Percentiles rank a stretch among this genome's conserved stretches.
phyloP scores from a whole-genome alignment of 2,888 invertebrate genomes.

The Incurvaria masculella region DNA sequence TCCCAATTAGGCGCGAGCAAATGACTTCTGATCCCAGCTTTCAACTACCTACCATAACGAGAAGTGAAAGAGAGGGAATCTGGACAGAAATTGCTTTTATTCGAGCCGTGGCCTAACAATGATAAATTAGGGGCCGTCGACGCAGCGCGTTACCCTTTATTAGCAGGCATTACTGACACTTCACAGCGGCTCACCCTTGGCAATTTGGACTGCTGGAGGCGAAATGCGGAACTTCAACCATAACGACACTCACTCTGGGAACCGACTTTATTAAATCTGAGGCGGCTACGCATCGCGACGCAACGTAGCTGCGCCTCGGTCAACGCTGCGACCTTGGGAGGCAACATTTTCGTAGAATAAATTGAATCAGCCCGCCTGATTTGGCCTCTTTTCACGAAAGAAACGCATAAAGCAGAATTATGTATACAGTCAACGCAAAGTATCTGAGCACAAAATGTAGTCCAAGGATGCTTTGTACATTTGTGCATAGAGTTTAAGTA shows the following conservation, averaged over 20 bases:
- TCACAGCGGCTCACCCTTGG: not conserved
- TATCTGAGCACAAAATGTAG: too few species aligned
- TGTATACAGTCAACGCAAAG: too few species aligned
- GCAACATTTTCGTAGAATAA: not conserved
- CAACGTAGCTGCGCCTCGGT: not conserved
- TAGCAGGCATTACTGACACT: slow-evolving; percentile 36
- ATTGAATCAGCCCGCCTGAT: not conserved
- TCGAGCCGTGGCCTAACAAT: slow-evolving; percentile 40
- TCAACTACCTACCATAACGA: slow-evolving; percentile 18
- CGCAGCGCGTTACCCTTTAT: slow-evolving; percentile 39
- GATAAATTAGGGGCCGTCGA: slow-evolving; percentile 43
- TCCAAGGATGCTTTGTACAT: too few species aligned
- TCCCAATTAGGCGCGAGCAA: slow-evolving; percentile 28
- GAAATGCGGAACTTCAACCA: not conserved
- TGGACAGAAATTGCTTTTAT: slow-evolving; percentile 42
- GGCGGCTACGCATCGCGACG: not conserved
- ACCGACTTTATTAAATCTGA: not conserved
- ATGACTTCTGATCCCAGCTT: slow-evolving; percentile 26
- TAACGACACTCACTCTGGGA: not conserved
- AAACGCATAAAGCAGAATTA: not conserved
- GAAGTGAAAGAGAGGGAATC: slow-evolving; percentile 29
- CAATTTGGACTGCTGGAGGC: not conserved
- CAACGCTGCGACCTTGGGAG: not conserved
- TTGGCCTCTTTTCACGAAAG: not conserved
- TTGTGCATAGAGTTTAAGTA: too few species aligned